Conservation (phyloP, 2,797 vertebrate species). For the Pteronotus mesoamericanus region DNA sequence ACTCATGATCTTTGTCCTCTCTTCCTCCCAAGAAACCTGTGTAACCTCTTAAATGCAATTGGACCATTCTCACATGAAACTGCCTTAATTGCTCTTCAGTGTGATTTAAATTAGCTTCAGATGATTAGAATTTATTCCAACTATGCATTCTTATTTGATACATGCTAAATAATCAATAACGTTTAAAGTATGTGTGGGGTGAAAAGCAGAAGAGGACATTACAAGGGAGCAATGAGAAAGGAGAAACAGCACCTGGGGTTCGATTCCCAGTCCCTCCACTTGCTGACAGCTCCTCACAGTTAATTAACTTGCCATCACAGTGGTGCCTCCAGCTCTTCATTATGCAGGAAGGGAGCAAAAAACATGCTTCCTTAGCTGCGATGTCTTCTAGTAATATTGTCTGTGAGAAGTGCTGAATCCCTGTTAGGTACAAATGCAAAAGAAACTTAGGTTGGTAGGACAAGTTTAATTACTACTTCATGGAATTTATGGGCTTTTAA, state of each 20-base stretch:
- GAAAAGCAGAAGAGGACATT: background rate
- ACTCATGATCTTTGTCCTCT: too few relatives aligned
- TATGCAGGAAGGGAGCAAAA: background rate
- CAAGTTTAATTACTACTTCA: background rate
- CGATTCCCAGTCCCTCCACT: rapidly evolving
- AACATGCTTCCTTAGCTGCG: background rate
- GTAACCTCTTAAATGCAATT: rapidly evolving
- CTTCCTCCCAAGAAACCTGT: rapidly evolving
- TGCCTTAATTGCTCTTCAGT: background rate
- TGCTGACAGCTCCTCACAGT: background rate
- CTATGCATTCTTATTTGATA: background rate
- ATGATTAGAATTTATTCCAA: background rate
- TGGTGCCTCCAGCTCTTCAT: background rate
- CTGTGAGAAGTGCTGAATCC: rapidly evolving
- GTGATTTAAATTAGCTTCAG: background rate
- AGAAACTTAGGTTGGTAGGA: background rate
- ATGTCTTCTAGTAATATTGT: background rate
- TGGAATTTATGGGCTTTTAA: background rate
- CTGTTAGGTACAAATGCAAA: background rate
- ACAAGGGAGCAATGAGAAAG: background rate
- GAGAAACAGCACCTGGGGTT: rapidly evolving
- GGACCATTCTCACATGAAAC: background rate
- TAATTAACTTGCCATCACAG: rapidly evolving
- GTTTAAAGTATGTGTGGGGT: background rate
- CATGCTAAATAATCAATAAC: background rate